Conservation (phyloP, 1,140 invertebrate species). For the Latrodectus geometricus region DNA sequence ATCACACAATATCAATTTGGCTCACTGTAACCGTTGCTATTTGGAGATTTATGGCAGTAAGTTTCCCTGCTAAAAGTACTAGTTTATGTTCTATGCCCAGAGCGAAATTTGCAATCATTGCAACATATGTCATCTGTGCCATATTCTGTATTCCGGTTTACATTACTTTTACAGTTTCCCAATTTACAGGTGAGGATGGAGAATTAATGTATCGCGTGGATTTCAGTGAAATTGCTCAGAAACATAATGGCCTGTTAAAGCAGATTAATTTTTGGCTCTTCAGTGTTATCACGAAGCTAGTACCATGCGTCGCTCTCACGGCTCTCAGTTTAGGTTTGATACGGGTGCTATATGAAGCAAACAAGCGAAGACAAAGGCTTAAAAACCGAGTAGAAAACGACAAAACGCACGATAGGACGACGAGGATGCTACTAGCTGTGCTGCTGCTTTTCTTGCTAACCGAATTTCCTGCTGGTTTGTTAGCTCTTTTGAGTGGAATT, state of each 20-base stretch:
- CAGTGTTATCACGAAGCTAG: slow-evolving; percentile 84
- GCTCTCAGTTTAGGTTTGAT: slow-evolving; percentile 85
- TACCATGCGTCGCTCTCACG: slow-evolving; percentile 85
- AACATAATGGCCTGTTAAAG: slow-evolving; percentile 73
- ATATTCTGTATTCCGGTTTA: slow-evolving; percentile 78
- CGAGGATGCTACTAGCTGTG: slow-evolving; percentile 89
- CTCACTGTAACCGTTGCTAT: slow-evolving; percentile 90
- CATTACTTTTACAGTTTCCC: slow-evolving; percentile 57
- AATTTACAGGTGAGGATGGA: slow-evolving; percentile 16
- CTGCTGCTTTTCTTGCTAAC: slow-evolving; percentile 73
- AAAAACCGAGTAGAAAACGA: slow-evolving; percentile 46
- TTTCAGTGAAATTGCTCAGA: slow-evolving; percentile 73
- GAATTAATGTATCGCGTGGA: slow-evolving; percentile 72
- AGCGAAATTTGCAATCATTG: slow-evolving; percentile 80
- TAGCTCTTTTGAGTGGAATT: slow-evolving; percentile 81
- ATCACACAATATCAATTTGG: slow-evolving; percentile 94
- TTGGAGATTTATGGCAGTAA: slow-evolving; percentile 92
- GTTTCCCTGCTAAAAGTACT: slow-evolving; percentile 57
- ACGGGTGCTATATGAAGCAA: slow-evolving; percentile 72
- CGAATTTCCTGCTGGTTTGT: slow-evolving; percentile 82
- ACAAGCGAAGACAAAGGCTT: slow-evolving; percentile 73
- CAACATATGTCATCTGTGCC: slow-evolving; percentile 79
- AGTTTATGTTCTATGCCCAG: slow-evolving; percentile 66
- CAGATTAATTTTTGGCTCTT: slow-evolving; percentile 89
- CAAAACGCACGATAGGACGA: slow-evolving; percentile 78